These are phyloP conservation scores for Platycheirus albimanus DNA, from an alignment of 2,888 invertebrate species.

Conservation along the genomic window DNA sequence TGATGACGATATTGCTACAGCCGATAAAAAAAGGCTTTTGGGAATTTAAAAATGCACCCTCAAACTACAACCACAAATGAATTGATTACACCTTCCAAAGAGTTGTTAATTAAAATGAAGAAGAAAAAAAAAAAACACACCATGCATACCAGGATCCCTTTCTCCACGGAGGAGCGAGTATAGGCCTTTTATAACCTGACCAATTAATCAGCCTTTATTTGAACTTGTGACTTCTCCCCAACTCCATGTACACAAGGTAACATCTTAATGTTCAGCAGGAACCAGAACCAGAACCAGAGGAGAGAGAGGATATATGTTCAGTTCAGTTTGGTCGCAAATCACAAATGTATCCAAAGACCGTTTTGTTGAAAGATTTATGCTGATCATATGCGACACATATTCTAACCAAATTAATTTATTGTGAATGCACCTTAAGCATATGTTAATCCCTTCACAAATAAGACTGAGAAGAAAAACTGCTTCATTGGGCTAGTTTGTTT, in stretches of 20 bases:
- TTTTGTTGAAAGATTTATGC: conserved; percentile 71
- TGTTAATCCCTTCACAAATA: conserved; percentile 57
- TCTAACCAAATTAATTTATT: conserved; percentile 65
- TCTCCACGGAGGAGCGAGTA: background rate
- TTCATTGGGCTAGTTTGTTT: conserved; percentile 19
- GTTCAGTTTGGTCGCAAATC: conserved; percentile 57
- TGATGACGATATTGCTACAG: conserved; percentile 37
- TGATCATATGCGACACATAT: conserved; percentile 69
- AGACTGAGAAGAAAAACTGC: conserved; percentile 5
- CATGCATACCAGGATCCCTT: background rate
- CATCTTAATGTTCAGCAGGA: conserved; percentile 28
- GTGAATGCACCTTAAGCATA: conserved; percentile 66
- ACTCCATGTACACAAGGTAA: background rate
- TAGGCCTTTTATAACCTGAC: conserved; percentile 45
- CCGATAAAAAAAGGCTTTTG: background rate
- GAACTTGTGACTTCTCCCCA: conserved; percentile 47
- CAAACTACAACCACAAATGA: conserved; percentile 39
- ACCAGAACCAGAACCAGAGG: background rate
- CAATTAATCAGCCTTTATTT: conserved; percentile 73
- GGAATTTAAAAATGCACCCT: background rate
- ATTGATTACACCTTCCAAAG: conserved; percentile 45
- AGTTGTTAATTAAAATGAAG: conserved; percentile 50
- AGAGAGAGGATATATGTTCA: conserved; percentile 2
- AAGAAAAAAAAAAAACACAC: background rate
- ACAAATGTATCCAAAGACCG: conserved; percentile 60